Percentiles rank a stretch among this genome's conserved stretches.
phyloP scores from a whole-genome alignment of 2,888 invertebrate species.

The Pyrocoelia pectoralis region DNA sequence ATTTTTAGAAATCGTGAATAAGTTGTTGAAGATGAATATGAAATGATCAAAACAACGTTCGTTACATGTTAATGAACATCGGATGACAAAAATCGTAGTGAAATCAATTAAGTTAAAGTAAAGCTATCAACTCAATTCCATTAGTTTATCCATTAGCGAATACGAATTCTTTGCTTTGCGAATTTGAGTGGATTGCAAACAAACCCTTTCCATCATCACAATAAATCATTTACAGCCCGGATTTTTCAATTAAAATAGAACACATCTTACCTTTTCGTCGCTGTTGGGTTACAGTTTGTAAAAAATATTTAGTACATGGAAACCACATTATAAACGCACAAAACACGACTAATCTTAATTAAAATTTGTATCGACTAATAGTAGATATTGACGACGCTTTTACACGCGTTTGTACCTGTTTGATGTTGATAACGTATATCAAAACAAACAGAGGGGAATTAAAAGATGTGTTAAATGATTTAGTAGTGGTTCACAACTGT shows the following conservation, averaged over 20 bases:
- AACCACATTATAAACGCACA: constrained; percentile 50
- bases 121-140: too few relatives aligned
- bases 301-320: constrained; percentile 53
- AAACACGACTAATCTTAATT: not conserved
- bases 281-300: constrained; percentile 44
- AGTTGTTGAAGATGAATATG: too few relatives aligned
- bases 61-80: too few relatives aligned
- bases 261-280: constrained; percentile 22
- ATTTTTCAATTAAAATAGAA: not conserved
- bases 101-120: not conserved
- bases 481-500: constrained; percentile 1
- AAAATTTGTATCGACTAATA: not conserved
- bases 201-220: too few relatives aligned
- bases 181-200: too few relatives aligned
- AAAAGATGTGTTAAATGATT: constrained; percentile 1
- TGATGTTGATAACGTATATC: not conserved
- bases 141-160: not conserved
- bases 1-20: too few relatives aligned
- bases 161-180: not conserved
- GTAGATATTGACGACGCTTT: not conserved
- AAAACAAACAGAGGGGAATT: constrained; percentile 1
- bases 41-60: too few relatives aligned
- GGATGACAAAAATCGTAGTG: too few relatives aligned
- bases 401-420: not conserved
- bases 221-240: too few relatives aligned